Conservation (phyloP, 2,113 vertebrate genomes). For the Cavia porcellus region DNA sequence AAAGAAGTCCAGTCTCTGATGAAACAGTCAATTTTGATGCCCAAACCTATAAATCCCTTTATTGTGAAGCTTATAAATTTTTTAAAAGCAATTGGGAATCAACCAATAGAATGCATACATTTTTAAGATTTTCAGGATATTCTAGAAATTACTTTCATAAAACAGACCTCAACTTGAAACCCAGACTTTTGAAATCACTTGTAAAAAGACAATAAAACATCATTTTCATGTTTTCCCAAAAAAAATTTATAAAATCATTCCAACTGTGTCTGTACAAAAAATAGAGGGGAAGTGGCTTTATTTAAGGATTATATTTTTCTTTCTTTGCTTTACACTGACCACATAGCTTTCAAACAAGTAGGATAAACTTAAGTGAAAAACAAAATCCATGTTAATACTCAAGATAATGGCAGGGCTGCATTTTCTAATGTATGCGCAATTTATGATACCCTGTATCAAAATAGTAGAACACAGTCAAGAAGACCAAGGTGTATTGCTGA, state of each 20-base stretch:
- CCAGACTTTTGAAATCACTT: too few species aligned
- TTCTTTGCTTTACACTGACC: not conserved
- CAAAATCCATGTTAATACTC: not conserved
- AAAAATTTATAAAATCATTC: not conserved
- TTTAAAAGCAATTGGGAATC: not conserved
- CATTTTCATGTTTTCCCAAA: not conserved
- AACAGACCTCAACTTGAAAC: not conserved
- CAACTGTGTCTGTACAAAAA: not conserved
- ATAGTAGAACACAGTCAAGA: accelerated
- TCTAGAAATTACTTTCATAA: not conserved
- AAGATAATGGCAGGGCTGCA: not conserved
- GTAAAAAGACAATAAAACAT: not conserved
- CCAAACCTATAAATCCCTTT: not conserved
- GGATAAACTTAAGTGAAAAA: not conserved
- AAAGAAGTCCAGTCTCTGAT: not conserved
- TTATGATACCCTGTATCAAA: not conserved
- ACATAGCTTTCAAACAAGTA: not conserved
- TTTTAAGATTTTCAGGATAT: not conserved
- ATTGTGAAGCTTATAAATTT: not conserved
- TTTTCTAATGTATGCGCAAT: not conserved
- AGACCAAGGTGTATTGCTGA: not conserved
- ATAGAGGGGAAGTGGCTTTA: not conserved
- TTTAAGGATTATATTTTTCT: not conserved
- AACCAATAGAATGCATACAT: not conserved
- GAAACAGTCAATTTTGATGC: not conserved